These are phyloP conservation scores for Ridgeia piscesae DNA, from an alignment of 1,140 invertebrate species.

Conservation along the genomic window DNA sequence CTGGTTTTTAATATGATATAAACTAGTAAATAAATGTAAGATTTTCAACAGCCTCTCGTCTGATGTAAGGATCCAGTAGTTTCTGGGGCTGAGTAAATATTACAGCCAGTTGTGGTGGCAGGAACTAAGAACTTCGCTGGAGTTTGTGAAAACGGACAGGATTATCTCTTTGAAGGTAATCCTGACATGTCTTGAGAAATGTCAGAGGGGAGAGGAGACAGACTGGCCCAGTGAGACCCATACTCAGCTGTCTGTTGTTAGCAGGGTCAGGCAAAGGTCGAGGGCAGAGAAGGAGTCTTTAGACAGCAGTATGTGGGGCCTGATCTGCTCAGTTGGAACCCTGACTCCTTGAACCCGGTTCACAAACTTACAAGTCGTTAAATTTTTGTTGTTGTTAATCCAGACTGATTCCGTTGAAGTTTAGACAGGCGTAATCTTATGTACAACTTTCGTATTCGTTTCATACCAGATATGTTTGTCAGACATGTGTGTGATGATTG, in stretches of 20 bases:
- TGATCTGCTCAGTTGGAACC: neutral
- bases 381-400: too few species aligned
- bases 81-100: neutral
- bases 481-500: too few species aligned
- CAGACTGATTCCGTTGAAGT: too few species aligned
- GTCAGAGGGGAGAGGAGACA: neutral
- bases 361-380: neutral
- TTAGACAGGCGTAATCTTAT: too few species aligned
- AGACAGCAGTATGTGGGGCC: neutral
- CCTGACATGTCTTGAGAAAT: neutral
- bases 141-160: neutral
- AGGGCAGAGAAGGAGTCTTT: neutral
- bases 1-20: too few species aligned
- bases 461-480: too few species aligned
- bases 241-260: neutral
- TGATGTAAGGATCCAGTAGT: too few species aligned
- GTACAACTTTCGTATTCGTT: too few species aligned
- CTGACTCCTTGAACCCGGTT: neutral
- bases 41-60: too few species aligned
- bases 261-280: neutral
- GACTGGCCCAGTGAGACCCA: neutral
- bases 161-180: neutral
- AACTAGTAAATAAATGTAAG: too few species aligned
- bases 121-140: neutral
- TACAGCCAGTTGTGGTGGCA: neutral